Percentiles rank a stretch among this genome's conserved stretches.
Evolutionary conservation across 1,140 invertebrate species (phyloP).

Genomic region (Cotesia glomerata): DNA sequence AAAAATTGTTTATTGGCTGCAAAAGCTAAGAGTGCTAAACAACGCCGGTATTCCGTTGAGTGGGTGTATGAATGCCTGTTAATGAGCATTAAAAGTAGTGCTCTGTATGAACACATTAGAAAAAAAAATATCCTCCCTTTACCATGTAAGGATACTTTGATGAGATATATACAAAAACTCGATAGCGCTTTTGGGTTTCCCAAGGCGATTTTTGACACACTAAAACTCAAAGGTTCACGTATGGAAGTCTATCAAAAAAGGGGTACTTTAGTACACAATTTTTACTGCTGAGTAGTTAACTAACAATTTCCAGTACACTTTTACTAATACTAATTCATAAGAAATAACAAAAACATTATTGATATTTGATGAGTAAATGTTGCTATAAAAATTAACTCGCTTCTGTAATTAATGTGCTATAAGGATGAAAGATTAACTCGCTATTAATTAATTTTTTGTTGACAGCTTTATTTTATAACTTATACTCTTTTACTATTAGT

Average conservation of each 20-base stretch:
- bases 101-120: slow-evolving; percentile 13
- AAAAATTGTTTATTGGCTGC: slow-evolving; percentile 46
- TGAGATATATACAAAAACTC: slow-evolving; percentile 2
- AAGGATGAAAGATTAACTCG: too few relatives aligned
- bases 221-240: neutral
- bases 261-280: neutral
- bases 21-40: neutral
- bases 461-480: too few relatives aligned
- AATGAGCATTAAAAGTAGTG: slow-evolving; percentile 18
- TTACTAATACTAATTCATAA: too few relatives aligned
- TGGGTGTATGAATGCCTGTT: slow-evolving; percentile 19
- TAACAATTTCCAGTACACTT: neutral
- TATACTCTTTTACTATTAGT: too few relatives aligned
- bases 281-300: neutral
- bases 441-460: too few relatives aligned
- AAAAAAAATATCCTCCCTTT: slow-evolving; percentile 3
- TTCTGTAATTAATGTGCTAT: too few relatives aligned
- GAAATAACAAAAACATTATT: too few relatives aligned
- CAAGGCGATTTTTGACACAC: slow-evolving; percentile 9
- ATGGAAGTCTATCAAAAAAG: slow-evolving; percentile 3
- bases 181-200: slow-evolving; percentile 3
- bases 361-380: too few relatives aligned
- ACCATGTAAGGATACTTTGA: slow-evolving; percentile 7
- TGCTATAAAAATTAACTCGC: too few relatives aligned
- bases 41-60: neutral